Evolutionary conservation across 2,888 invertebrate genomes (phyloP).

Genomic region (Coelopa pilipes): DNA sequence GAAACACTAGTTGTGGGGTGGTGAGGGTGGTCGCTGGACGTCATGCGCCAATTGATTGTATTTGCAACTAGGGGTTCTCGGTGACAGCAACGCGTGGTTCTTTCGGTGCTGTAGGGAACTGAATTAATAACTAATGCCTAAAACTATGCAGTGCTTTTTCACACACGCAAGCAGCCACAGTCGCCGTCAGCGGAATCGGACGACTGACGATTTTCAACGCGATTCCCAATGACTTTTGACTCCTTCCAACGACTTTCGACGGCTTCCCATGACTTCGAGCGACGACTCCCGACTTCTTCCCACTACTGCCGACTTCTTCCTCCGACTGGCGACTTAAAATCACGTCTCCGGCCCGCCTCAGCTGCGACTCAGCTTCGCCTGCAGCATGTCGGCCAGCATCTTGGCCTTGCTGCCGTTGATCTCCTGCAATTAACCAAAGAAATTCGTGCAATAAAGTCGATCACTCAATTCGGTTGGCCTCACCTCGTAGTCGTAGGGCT

Average conservation of each 20-base stretch:
- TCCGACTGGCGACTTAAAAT: too few species aligned
- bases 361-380: conserved; percentile 63
- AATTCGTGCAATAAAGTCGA: conserved; percentile 62
- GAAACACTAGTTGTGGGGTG: too few species aligned
- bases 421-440: conserved; percentile 56
- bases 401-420: conserved; percentile 73
- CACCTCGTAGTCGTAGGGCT: conserved; percentile 76
- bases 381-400: conserved; percentile 70
- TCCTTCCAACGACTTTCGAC: too few species aligned
- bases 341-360: conserved; percentile 18
- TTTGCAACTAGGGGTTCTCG: too few species aligned
- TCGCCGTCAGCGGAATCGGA: not conserved
- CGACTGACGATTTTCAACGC: not conserved
- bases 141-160: conserved; percentile 40
- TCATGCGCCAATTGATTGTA: too few species aligned
- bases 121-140: conserved; percentile 29
- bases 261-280: too few species aligned
- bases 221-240: conserved; percentile 34
- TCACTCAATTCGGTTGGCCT: conserved; percentile 41
- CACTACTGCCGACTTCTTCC: too few species aligned
- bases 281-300: too few species aligned
- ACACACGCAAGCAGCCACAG: conserved; percentile 23
- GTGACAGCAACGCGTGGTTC: too few species aligned
- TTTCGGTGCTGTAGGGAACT: not conserved
- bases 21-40: too few species aligned